Evolutionary conservation across 2,888 invertebrate species (phyloP).

Genomic region (Nezara viridula): DNA sequence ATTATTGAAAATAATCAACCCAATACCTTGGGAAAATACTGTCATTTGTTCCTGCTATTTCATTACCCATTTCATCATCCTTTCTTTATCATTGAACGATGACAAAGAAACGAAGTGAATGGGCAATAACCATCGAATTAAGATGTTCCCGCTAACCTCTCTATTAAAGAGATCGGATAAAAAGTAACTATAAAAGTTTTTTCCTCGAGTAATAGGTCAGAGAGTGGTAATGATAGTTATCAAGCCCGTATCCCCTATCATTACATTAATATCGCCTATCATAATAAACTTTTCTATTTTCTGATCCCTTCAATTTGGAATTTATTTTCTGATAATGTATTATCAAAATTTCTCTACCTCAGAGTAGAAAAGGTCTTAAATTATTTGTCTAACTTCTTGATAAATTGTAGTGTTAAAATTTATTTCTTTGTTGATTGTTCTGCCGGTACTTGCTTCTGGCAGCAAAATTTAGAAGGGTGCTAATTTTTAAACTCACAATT

Average conservation of each 20-base stretch:
- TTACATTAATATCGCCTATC: not conserved
- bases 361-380: too few relatives aligned
- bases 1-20: too few relatives aligned
- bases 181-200: constrained; percentile 14
- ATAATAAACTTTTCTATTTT: not conserved
- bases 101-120: not conserved
- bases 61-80: too few relatives aligned
- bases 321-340: not conserved
- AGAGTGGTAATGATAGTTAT: not conserved
- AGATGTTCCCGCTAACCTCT: not conserved
- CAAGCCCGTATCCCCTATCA: not conserved
- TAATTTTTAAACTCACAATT: too few relatives aligned
- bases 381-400: too few relatives aligned
- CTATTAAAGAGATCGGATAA: not conserved
- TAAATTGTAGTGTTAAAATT: too few relatives aligned
- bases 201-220: not conserved
- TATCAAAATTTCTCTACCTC: too few relatives aligned
- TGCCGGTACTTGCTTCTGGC: too few relatives aligned
- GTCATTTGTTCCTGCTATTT: too few relatives aligned
- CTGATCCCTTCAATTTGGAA: not conserved
- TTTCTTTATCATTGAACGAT: too few relatives aligned
- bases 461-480: too few relatives aligned
- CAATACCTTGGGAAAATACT: not conserved
- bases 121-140: not conserved
- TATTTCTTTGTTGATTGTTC: too few relatives aligned